Evolutionary conservation across 1,140 invertebrate genomes (phyloP).

Genomic region (Leptonema lineaticorne): DNA sequence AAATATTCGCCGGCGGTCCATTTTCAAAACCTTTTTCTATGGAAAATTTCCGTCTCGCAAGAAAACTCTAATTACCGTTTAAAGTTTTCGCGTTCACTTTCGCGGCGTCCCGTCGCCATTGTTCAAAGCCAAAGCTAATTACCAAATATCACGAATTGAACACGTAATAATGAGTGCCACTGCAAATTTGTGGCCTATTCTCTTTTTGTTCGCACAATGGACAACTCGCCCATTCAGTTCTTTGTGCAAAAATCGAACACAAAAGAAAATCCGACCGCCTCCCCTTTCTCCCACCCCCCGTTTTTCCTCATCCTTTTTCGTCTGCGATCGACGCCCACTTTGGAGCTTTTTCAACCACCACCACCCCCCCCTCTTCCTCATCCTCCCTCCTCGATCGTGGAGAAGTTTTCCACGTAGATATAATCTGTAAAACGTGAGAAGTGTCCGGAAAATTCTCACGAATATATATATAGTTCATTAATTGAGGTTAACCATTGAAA

Average conservation of each 20-base stretch:
- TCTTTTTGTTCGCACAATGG: background rate
- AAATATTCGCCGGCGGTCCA: too few relatives aligned
- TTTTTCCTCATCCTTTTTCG: background rate
- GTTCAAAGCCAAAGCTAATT: background rate
- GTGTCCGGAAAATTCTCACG: too few relatives aligned
- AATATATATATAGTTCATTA: too few relatives aligned
- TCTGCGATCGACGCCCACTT: too few relatives aligned
- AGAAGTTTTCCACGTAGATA: too few relatives aligned
- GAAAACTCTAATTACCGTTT: background rate
- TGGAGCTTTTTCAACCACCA: slow-evolving; percentile 4
- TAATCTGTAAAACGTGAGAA: slow-evolving; percentile 16
- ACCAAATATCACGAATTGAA: slow-evolving; percentile 15
- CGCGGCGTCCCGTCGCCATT: background rate
- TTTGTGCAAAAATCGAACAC: slow-evolving; percentile 3
- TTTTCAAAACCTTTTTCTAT: too few relatives aligned
- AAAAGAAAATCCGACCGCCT: slow-evolving; percentile 2
- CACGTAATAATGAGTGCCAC: background rate
- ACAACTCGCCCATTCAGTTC: too few relatives aligned
- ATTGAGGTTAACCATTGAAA: too few relatives aligned
- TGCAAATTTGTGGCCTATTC: slow-evolving; percentile 1
- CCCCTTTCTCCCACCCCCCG: background rate
- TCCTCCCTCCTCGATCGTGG: too few relatives aligned
- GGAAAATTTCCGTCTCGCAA: too few relatives aligned
- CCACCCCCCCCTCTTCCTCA: background rate
- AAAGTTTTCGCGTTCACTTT: background rate